Evolutionary conservation across 2,888 invertebrate genomes (phyloP).

Genomic region (Leptopilina myrica): DNA sequence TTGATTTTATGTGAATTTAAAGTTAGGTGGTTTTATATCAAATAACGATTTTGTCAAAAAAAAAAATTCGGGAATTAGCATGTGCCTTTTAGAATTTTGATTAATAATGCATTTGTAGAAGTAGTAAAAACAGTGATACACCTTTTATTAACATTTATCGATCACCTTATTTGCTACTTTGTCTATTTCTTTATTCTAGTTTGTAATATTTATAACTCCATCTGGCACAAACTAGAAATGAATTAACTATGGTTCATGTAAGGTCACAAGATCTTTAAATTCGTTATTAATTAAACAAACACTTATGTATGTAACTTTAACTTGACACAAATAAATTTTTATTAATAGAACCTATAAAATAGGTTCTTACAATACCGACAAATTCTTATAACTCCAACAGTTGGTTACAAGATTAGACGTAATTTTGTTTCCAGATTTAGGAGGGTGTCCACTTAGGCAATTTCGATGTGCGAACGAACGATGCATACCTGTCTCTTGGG

Average conservation of each 20-base stretch:
- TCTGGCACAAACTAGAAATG: slow-evolving; percentile 29
- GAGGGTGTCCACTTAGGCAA: slow-evolving; percentile 83
- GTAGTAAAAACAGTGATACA: too few species aligned
- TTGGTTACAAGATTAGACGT: too few species aligned
- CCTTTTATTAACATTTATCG: too few species aligned
- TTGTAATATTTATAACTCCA: slow-evolving; percentile 2
- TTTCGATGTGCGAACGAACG: slow-evolving; percentile 86
- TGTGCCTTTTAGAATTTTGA: too few species aligned
- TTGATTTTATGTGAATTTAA: too few species aligned
- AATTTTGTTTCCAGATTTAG: slow-evolving; percentile 66
- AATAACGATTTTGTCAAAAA: too few species aligned
- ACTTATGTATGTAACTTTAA: background rate
- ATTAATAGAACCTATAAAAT: too few species aligned
- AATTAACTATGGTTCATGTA: background rate
- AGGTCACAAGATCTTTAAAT: background rate
- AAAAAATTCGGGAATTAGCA: too few species aligned
- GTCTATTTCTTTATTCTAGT: background rate
- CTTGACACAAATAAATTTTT: slow-evolving; percentile 1
- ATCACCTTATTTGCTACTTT: background rate
- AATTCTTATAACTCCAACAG: too few species aligned
- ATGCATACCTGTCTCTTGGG: slow-evolving; percentile 87
- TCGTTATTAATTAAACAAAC: slow-evolving; percentile 34
- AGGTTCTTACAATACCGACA: too few species aligned
- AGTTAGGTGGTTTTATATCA: too few species aligned
- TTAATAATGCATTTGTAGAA: too few species aligned